A percentile compares a stretch with the other conserved stretches of the same genome.
These are phyloP conservation scores for Pollenia griseotomentosa DNA, from an alignment of 2,888 invertebrate species.

Conservation along the genomic window DNA sequence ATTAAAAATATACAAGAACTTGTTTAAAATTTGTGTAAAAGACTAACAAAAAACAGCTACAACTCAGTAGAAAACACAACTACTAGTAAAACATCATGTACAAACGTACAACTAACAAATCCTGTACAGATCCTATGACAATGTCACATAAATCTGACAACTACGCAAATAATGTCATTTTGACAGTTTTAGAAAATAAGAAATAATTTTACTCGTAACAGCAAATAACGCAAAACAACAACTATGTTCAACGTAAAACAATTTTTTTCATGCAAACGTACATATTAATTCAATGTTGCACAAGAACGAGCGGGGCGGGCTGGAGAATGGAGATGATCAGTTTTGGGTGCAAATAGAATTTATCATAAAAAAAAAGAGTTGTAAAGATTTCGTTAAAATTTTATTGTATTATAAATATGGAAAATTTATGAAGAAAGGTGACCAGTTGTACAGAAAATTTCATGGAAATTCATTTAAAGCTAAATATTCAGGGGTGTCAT, in stretches of 20 bases:
- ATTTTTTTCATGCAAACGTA: conserved; percentile 47
- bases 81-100: not conserved
- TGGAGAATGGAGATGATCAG: not conserved
- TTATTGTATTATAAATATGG: conserved; percentile 1
- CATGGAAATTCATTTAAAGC: not conserved
- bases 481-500: too few relatives aligned
- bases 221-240: conserved; percentile 20
- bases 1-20: conserved; percentile 30
- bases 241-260: conserved; percentile 41
- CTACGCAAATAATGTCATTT: conserved; percentile 75
- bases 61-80: conserved; percentile 1
- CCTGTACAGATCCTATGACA: conserved; percentile 71
- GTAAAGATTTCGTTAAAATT: conserved; percentile 36
- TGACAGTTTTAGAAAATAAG: conserved; percentile 62
- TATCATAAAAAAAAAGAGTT: conserved; percentile 12
- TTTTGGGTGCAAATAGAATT: not conserved
- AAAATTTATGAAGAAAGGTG: conserved; percentile 1
- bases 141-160: conserved; percentile 76
- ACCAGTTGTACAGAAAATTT: not conserved
- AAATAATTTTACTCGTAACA: conserved; percentile 10
- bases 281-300: conserved; percentile 27
- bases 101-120: conserved; percentile 60
- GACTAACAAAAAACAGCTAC: not conserved
- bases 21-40: conserved; percentile 42
- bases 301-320: not conserved